Evolutionary conservation across 2,797 vertebrate genomes (phyloP).

Genomic region (Onychomys arenicola): DNA sequence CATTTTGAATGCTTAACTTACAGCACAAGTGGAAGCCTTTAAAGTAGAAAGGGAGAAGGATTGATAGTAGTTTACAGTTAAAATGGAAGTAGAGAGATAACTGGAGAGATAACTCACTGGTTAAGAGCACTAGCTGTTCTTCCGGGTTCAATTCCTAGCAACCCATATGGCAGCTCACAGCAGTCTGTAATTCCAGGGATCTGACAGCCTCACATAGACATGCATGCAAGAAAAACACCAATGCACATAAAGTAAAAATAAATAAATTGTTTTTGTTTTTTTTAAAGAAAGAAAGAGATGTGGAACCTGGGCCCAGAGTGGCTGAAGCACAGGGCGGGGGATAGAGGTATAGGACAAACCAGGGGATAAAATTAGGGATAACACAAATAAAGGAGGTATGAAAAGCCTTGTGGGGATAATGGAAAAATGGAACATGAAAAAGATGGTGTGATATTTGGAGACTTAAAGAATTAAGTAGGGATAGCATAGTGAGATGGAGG

Average conservation of each 20-base stretch:
- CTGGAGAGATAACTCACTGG: neutral
- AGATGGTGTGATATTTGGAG: too few species aligned
- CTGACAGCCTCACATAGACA: neutral
- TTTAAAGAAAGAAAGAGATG: neutral
- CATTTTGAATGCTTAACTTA: neutral
- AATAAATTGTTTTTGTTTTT: neutral
- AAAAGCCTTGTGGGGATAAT: neutral
- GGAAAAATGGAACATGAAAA: neutral
- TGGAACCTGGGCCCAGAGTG: neutral
- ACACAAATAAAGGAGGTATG: neutral
- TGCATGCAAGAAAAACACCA: neutral
- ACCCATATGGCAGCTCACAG: neutral
- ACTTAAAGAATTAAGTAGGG: neutral
- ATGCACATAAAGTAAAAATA: neutral
- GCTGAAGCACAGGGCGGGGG: neutral
- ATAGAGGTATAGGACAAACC: neutral
- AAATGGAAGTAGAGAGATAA: neutral
- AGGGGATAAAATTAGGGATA: neutral
- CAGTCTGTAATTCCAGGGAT: neutral
- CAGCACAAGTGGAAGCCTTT: neutral
- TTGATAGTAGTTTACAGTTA: neutral
- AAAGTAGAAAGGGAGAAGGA: neutral
- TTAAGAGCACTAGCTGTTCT: neutral
- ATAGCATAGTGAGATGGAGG: neutral
- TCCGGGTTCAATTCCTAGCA: neutral